Percentiles rank a stretch among this genome's conserved stretches.
Conservation (phyloP, 2,888 invertebrate species). For the Megaustenia siamemsis region DNA sequence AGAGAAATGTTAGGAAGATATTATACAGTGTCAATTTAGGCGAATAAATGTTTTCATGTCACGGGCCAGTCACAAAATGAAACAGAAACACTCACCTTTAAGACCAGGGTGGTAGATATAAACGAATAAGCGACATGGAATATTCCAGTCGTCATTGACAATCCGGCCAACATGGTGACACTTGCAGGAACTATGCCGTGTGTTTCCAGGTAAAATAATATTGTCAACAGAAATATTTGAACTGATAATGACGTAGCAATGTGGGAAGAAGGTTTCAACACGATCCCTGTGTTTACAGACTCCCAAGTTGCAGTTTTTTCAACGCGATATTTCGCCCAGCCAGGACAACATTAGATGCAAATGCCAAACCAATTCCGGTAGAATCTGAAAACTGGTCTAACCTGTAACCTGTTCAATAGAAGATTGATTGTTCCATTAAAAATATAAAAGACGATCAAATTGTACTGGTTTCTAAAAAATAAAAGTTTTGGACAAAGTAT, state of each 20-base stretch:
- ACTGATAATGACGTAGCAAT: not conserved
- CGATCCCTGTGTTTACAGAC: not conserved
- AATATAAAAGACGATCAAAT: too few relatives aligned
- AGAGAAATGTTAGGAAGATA: too few relatives aligned
- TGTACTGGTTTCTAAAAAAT: too few relatives aligned
- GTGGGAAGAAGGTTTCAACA: not conserved
- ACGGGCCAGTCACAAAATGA: too few relatives aligned
- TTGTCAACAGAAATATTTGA: not conserved
- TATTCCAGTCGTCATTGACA: slow-evolving; percentile 43
- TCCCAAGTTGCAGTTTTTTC: slow-evolving; percentile 46
- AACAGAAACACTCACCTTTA: slow-evolving; percentile 16
- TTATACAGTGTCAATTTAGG: too few relatives aligned
- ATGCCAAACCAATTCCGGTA: slow-evolving; percentile 49
- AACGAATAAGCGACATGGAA: slow-evolving; percentile 63
- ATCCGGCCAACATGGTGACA: not conserved
- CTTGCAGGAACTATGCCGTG: not conserved
- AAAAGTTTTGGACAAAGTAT: too few relatives aligned
- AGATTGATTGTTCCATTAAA: too few relatives aligned
- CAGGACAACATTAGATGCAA: slow-evolving; percentile 61
- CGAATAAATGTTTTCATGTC: too few relatives aligned
- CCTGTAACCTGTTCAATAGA: not conserved
- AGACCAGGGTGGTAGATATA: slow-evolving; percentile 59
- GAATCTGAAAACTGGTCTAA: not conserved
- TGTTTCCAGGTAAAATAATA: not conserved
- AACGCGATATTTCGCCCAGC: slow-evolving; percentile 60